Percentiles rank a stretch among this genome's conserved stretches.
These are phyloP conservation scores for Myotis pilosus DNA, from an alignment of 2,797 vertebrate species.

Conservation along the genomic window DNA sequence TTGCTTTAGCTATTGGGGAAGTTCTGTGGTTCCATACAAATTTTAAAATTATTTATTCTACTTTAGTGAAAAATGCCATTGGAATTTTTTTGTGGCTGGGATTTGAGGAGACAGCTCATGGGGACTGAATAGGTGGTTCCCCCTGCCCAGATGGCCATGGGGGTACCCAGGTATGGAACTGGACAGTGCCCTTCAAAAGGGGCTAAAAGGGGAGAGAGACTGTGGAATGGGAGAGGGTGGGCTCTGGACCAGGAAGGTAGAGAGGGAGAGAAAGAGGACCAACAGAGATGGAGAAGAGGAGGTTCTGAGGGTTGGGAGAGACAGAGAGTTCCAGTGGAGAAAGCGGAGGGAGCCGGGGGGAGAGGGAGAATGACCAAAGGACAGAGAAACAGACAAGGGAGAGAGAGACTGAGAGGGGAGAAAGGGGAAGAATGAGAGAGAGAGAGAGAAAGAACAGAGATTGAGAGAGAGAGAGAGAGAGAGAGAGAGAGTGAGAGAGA, in stretches of 20 bases:
- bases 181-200: not conserved
- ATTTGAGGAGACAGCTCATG: not conserved
- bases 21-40: not conserved
- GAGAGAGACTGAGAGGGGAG: not conserved
- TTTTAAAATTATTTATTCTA: not conserved
- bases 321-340: not conserved
- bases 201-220: not conserved
- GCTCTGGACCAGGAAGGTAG: not conserved
- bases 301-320: not conserved
- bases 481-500: no score
- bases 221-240: not conserved
- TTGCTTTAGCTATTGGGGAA: not conserved
- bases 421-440: not conserved
- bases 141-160: not conserved
- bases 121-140: not conserved
- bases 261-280: not conserved
- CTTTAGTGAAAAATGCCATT: not conserved
- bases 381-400: not conserved
- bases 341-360: not conserved
- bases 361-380: not conserved
- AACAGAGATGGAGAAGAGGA: not conserved
- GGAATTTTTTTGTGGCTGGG: not conserved
- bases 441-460: not conserved
- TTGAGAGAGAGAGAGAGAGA: not conserved
- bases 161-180: not conserved